Conservation (phyloP, 2,113 vertebrate species). For the Lipophrys pholis region DNA sequence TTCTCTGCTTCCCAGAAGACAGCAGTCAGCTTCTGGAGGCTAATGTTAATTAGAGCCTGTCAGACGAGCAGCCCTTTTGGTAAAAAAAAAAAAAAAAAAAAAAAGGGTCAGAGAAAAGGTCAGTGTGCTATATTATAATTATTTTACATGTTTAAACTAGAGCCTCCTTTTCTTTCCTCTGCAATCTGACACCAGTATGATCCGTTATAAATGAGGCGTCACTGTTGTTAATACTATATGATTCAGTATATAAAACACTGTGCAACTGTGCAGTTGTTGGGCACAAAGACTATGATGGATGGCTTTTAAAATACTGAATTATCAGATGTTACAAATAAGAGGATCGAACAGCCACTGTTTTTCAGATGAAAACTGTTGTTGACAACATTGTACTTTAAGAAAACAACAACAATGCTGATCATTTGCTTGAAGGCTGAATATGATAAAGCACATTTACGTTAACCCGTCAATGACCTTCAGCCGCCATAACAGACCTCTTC, state of each 20-base stretch:
- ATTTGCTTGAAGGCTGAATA: slow-evolving; percentile 10
- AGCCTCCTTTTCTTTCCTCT: slow-evolving; percentile 12
- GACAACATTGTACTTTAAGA: slow-evolving; percentile 1
- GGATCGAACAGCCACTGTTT: slow-evolving; percentile 7
- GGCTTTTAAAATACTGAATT: slow-evolving; percentile 6
- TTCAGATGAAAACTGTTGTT: slow-evolving; percentile 6
- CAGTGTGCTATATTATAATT: slow-evolving; percentile 76
- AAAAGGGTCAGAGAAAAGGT: slow-evolving; percentile 74
- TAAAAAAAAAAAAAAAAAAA: slow-evolving; percentile 70
- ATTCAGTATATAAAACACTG: slow-evolving; percentile 37
- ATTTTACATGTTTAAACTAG: slow-evolving; percentile 69
- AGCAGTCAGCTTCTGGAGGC: slow-evolving; percentile 74
- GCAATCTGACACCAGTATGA: slow-evolving; percentile 54
- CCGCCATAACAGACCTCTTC: background rate
- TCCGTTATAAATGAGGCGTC: slow-evolving; percentile 25
- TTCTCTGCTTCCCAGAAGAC: slow-evolving; percentile 74
- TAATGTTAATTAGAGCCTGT: slow-evolving; percentile 83
- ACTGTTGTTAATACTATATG: slow-evolving; percentile 1
- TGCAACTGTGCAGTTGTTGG: slow-evolving; percentile 26
- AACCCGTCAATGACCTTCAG: background rate
- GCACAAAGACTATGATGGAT: slow-evolving; percentile 35
- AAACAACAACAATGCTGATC: slow-evolving; percentile 17
- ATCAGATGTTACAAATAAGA: slow-evolving; percentile 15
- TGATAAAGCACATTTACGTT: background rate
- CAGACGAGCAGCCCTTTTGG: slow-evolving; percentile 71